A percentile compares a stretch with the other conserved stretches of the same genome.
phyloP scores from a whole-genome alignment of 2,113 vertebrate species.

The Hemibagrus wyckioides region DNA sequence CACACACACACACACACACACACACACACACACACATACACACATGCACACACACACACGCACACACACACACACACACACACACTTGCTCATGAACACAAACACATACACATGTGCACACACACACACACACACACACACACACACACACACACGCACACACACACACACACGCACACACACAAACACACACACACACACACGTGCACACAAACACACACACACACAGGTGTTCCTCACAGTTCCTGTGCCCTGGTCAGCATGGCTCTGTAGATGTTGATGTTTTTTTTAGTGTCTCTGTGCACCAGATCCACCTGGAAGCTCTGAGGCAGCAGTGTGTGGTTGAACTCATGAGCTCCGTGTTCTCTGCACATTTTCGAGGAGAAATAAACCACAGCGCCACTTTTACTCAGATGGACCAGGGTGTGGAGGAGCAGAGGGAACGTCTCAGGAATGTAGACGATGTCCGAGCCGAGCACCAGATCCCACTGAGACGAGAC shows the following conservation, averaged over 20 bases:
- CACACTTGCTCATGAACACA: no score
- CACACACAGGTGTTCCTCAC: neutral
- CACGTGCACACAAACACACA: neutral
- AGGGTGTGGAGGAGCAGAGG: slow-evolving; percentile 78
- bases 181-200: neutral
- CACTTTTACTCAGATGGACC: slow-evolving; percentile 72
- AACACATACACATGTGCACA: no score
- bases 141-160: no score
- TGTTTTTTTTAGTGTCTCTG: slow-evolving; percentile 71
- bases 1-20: no score
- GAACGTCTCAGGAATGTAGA: slow-evolving; percentile 81
- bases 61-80: no score
- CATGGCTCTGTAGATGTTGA: slow-evolving; percentile 78
- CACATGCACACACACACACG: no score
- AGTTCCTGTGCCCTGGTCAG: slow-evolving; percentile 16
- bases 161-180: no score
- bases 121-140: no score
- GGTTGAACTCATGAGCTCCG: slow-evolving; percentile 71
- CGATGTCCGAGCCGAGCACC: slow-evolving; percentile 82
- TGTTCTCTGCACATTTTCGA: slow-evolving; percentile 84
- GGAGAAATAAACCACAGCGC: slow-evolving; percentile 73
- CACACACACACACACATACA: no score
- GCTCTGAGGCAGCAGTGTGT: slow-evolving; percentile 69
- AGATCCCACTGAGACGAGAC: slow-evolving; percentile 81
- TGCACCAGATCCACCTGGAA: slow-evolving; percentile 74